phyloP scores from a whole-genome alignment of 35 echinoderm and acorn worm species.

The Apostichopus japonicus region DNA sequence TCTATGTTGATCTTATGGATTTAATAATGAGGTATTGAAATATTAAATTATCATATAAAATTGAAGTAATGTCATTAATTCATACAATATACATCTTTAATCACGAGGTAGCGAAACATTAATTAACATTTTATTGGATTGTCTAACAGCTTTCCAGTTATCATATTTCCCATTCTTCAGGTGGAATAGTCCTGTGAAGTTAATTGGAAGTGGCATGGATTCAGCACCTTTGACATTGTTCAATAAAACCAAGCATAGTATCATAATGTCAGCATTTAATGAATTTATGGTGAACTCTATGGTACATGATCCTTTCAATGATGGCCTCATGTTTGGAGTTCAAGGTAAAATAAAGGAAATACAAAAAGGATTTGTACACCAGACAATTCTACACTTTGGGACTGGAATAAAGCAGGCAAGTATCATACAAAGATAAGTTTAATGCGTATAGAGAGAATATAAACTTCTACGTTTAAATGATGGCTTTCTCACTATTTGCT shows the following conservation, averaged over 20 bases:
- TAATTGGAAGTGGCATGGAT: constrained; percentile 51
- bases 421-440: neutral
- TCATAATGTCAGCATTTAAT: constrained; percentile 54
- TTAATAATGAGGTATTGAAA: no score
- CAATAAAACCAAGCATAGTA: constrained; percentile 39
- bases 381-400: constrained; percentile 58
- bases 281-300: constrained; percentile 62
- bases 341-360: constrained; percentile 64
- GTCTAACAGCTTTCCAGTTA: no score
- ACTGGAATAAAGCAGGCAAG: constrained; percentile 52
- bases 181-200: neutral
- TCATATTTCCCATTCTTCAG: no score
- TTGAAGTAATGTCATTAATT: no score
- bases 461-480: no score
- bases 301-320: constrained; percentile 41
- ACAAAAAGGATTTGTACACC: constrained; percentile 57
- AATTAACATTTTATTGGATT: no score
- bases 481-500: no score
- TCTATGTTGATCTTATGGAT: no score
- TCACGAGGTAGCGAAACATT: no score
- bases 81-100: no score
- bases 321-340: constrained; percentile 40
- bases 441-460: no score
- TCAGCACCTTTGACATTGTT: constrained; percentile 48
- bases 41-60: no score